phyloP scores from a whole-genome alignment of 2,797 vertebrate species.

The Clarias pachynema region DNA sequence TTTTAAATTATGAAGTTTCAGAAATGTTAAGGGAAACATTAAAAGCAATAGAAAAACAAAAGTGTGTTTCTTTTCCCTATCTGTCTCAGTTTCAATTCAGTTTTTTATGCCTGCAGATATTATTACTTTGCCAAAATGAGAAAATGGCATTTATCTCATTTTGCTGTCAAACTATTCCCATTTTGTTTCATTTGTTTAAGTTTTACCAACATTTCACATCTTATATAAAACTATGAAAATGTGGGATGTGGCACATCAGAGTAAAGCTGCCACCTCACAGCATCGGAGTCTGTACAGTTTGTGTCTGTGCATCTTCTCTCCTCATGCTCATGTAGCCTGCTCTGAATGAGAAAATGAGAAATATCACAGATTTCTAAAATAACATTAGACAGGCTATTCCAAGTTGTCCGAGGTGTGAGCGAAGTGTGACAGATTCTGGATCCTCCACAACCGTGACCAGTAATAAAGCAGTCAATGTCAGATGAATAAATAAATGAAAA shows the following conservation, averaged over 20 bases:
- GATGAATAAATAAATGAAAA: background rate
- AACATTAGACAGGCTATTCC: background rate
- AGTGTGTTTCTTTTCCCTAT: no score
- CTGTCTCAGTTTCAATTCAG: no score
- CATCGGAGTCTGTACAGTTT: background rate
- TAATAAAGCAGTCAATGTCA: no score
- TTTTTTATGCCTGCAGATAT: no score
- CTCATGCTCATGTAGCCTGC: background rate
- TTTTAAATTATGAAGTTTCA: no score
- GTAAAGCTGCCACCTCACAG: background rate
- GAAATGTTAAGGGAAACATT: no score
- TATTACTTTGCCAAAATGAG: no score
- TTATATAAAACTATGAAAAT: background rate
- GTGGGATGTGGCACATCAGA: background rate
- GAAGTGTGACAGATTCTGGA: background rate
- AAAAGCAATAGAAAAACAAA: no score
- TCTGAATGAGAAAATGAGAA: background rate
- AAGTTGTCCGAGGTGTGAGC: background rate
- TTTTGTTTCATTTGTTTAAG: background rate
- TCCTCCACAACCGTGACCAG: background rate
- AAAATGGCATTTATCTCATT: no score
- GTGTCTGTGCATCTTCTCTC: background rate
- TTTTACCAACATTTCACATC: background rate
- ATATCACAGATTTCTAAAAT: background rate
- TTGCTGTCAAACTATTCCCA: no score